Percentiles rank a stretch among this genome's conserved stretches.
Conservation (phyloP, 2,888 invertebrate species). For the Nemurella pictetii region DNA sequence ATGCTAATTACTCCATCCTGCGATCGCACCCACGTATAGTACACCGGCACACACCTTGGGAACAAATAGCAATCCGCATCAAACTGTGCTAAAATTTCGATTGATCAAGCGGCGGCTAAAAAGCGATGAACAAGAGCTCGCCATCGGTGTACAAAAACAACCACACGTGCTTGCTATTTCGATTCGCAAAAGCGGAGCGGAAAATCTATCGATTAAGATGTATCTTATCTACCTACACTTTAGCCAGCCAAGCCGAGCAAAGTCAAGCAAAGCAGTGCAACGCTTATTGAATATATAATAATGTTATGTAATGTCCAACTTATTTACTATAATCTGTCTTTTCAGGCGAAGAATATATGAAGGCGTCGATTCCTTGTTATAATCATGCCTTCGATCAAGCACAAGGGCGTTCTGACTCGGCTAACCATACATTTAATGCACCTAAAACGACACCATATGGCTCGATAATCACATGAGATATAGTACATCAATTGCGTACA, state of each 20-base stretch:
- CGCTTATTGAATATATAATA: no score
- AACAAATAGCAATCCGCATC: not conserved
- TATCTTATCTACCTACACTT: no score
- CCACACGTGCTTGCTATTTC: no score
- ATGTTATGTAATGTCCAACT: not conserved
- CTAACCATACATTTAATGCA: not conserved
- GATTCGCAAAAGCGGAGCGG: no score
- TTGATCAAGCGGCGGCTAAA: not conserved
- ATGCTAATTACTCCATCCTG: not conserved
- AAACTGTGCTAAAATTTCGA: not conserved
- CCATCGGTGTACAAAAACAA: no score
- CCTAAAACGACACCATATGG: not conserved
- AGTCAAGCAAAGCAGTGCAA: no score
- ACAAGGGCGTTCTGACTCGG: not conserved
- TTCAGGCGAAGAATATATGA: not conserved
- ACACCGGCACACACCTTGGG: not conserved
- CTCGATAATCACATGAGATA: constrained; percentile 2
- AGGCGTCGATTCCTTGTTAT: not conserved
- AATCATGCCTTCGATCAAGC: not conserved
- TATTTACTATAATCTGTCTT: not conserved
- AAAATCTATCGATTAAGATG: no score
- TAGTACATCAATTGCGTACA: constrained; percentile 22
- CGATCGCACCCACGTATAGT: not conserved
- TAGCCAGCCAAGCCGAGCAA: no score
- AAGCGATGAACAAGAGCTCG: no score